Conservation (phyloP, 2,888 invertebrate species). For the Drymonia ruficornis region DNA sequence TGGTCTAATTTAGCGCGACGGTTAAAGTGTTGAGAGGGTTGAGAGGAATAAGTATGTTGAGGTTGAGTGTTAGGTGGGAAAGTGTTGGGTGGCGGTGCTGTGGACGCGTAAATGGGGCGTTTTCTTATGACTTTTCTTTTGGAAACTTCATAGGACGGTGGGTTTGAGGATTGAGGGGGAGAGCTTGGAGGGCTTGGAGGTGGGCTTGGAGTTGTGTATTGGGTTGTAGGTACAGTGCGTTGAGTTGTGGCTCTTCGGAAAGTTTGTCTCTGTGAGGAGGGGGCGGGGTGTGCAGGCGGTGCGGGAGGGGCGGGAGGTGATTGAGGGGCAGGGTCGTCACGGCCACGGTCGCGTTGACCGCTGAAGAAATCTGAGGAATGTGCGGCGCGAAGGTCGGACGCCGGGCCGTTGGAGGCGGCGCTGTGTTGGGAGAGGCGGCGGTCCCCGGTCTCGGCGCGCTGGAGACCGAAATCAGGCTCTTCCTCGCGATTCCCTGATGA, state of each 20-base stretch:
- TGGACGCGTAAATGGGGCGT: constrained; percentile 66
- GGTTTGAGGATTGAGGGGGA: constrained; percentile 47
- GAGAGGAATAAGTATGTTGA: constrained; percentile 51
- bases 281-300: constrained; percentile 54
- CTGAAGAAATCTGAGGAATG: constrained; percentile 92
- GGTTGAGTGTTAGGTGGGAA: constrained; percentile 51
- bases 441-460: constrained; percentile 88
- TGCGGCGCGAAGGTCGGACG: constrained; percentile 88
- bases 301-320: constrained; percentile 45
- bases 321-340: constrained; percentile 60
- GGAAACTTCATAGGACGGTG: constrained; percentile 57
- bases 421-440: constrained; percentile 68
- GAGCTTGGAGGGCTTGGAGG: too few species aligned
- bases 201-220: constrained; percentile 49
- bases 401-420: constrained; percentile 56
- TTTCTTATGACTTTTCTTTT: constrained; percentile 75
- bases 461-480: constrained; percentile 89
- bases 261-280: constrained; percentile 53
- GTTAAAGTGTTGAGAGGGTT: constrained; percentile 53
- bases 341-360: constrained; percentile 76
- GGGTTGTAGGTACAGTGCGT: constrained; percentile 54
- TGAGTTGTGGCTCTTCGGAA: constrained; percentile 68
- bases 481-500: constrained; percentile 83
- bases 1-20: constrained; percentile 31
- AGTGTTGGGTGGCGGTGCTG: constrained; percentile 58